A percentile compares a stretch with the other conserved stretches of the same genome.
phyloP scores from a whole-genome alignment of 2,797 vertebrate species.

The Pelobates cultripes region DNA sequence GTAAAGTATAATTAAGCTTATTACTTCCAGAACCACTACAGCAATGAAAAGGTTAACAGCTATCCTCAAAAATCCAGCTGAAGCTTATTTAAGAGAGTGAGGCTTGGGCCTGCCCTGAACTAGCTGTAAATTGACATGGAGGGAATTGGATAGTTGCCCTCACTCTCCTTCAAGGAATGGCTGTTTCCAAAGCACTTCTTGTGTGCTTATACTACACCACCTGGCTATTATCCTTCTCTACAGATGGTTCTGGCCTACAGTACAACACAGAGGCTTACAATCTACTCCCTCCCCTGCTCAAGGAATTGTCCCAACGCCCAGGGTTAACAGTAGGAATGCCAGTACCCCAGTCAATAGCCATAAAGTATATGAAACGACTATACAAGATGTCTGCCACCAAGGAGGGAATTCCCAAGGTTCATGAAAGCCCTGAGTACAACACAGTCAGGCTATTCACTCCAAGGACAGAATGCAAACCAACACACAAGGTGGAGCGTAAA shows the following conservation, averaged over 20 bases:
- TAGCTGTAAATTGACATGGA: conserved; percentile 51
- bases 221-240: conserved; percentile 55
- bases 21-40: background rate
- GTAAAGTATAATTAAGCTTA: too few species aligned
- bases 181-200: conserved; percentile 53
- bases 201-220: conserved; percentile 63
- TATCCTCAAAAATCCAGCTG: conserved; percentile 57
- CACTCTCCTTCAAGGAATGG: conserved; percentile 63
- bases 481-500: background rate
- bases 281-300: conserved; percentile 78
- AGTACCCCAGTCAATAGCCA: conserved; percentile 80
- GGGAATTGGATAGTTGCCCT: conserved; percentile 20
- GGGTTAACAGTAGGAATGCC: conserved; percentile 65
- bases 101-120: background rate
- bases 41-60: conserved; percentile 20
- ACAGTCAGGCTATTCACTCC: conserved; percentile 88
- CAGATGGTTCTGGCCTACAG: background rate
- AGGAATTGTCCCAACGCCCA: conserved; percentile 76
- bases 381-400: conserved; percentile 81
- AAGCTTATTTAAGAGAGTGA: conserved; percentile 65
- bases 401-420: conserved; percentile 76
- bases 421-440: conserved; percentile 77
- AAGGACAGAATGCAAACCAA: conserved; percentile 71
- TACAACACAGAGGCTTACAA: conserved; percentile 64
- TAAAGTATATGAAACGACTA: conserved; percentile 88